phyloP scores from a whole-genome alignment of 2,113 vertebrate genomes.

The Orientallactaga bullata region DNA sequence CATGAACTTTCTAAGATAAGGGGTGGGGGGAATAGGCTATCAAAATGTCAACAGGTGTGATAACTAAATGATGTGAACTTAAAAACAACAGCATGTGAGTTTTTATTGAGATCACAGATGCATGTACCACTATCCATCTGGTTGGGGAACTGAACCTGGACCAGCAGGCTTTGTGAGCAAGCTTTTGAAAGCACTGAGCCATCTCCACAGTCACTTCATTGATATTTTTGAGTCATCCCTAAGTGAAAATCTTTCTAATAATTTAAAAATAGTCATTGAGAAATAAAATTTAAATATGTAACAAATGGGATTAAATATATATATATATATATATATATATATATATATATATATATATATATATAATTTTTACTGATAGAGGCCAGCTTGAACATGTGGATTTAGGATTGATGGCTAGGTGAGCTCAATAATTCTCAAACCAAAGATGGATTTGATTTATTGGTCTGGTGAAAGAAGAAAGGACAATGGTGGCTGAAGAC shows the following conservation, averaged over 20 bases:
- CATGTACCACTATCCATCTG: too few relatives aligned
- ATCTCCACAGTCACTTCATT: too few relatives aligned
- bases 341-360: too few relatives aligned
- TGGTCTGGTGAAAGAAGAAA: background rate
- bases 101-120: background rate
- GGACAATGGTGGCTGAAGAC: background rate
- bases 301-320: background rate
- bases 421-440: constrained; percentile 1
- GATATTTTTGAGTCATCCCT: background rate
- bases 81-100: background rate
- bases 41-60: background rate
- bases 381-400: background rate
- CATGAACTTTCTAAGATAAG: background rate
- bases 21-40: background rate
- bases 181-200: too few relatives aligned
- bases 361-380: too few relatives aligned
- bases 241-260: background rate
- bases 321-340: too few relatives aligned
- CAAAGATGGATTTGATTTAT: background rate
- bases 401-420: constrained; percentile 4
- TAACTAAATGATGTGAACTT: background rate
- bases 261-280: background rate
- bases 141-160: too few relatives aligned
- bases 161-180: too few relatives aligned
- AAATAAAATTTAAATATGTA: constrained; percentile 4